Evolutionary conservation across 2,888 invertebrate genomes (phyloP), one percentile per base, ranked within the genome.

Genomic region (Carabus problematicus): DNA sequence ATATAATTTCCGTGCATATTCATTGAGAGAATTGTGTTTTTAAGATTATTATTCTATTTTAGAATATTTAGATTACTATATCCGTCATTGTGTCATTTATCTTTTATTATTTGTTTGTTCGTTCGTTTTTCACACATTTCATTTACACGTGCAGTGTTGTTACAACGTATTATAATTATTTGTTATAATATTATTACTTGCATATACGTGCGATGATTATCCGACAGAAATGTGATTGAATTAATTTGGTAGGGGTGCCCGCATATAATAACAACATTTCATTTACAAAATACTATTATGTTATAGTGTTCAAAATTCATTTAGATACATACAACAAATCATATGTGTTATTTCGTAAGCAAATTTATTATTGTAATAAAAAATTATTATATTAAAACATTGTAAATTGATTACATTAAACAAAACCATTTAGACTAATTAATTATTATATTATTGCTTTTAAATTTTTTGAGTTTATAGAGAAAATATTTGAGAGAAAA

Each of bases 351-450:
- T 69, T 69, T 69, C 62, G 54, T 69, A 69, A 69, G 69, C 55
- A 69, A 69, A 69, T 69, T 69, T 69, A 69, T 69, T 69, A 69
- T 69, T 69, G 69, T 69, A 69, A 69, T 69, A 69, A 69, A 52
- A 61, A 67, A 67, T 61, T 62, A 69, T 61, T 61, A 67, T 68
- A 68, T 68, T 67, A 61, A 68, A 60, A 61, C 9, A 29, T 11
- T 69, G 69, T 69, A 69, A 69, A 69, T 54, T 68, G 54, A 61
- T 56, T 69, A 56, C 61, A 47, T 62, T 55, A 69, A 42, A 29
- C 29, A 29, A n/a, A 54, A 62, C 52, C 62, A 60, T 49, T 64
- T 67, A 67, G 67, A 52, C 29, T 66, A 64, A 55, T 67, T 61
- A n/a, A n/a, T n/a, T n/a, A n/a, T n/a, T n/a, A n/a, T n/a, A 43